Percentiles rank a stretch among this genome's conserved stretches.
These are phyloP conservation scores for Chydorus sphaericus DNA, from an alignment of 2,888 invertebrate species.

Conservation along the genomic window DNA sequence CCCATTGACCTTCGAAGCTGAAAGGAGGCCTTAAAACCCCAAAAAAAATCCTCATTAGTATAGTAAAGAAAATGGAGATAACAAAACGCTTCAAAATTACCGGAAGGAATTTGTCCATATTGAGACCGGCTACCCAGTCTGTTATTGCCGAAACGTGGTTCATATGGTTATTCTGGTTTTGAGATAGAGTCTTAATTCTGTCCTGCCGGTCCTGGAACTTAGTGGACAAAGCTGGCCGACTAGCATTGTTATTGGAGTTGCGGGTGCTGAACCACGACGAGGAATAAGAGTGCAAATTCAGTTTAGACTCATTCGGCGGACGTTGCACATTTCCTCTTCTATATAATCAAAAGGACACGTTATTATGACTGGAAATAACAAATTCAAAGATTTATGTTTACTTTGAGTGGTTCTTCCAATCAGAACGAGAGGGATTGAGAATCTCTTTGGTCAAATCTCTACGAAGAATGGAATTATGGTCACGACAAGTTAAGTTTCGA, in stretches of 20 bases:
- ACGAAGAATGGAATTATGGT: neutral
- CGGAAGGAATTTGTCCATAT: slow-evolving; percentile 68
- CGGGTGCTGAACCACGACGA: slow-evolving; percentile 16
- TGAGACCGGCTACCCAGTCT: slow-evolving; percentile 58
- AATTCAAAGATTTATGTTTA: neutral
- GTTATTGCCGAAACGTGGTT: slow-evolving; percentile 50
- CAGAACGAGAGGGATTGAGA: slow-evolving; percentile 25
- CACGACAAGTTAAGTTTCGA: neutral
- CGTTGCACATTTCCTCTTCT: slow-evolving; percentile 28
- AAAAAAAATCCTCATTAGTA: neutral
- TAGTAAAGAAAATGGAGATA: slow-evolving; percentile 10
- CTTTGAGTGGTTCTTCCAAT: slow-evolving; percentile 8
- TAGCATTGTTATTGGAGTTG: slow-evolving; percentile 22
- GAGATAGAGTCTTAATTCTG: slow-evolving; percentile 17
- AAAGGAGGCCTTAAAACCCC: slow-evolving; percentile 12
- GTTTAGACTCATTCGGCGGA: slow-evolving; percentile 35
- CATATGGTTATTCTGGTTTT: slow-evolving; percentile 29
- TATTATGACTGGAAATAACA: slow-evolving; percentile 9
- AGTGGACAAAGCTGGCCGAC: slow-evolving; percentile 29
- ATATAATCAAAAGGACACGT: slow-evolving; percentile 18
- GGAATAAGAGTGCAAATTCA: slow-evolving; percentile 25
- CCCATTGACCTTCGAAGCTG: slow-evolving; percentile 9
- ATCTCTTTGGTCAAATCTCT: slow-evolving; percentile 13
- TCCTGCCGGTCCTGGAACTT: neutral
- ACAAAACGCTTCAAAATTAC: slow-evolving; percentile 33